Evolutionary conservation across 2,888 invertebrate species (phyloP), one percentile per base, ranked within the genome.

Genomic region (Parnassius apollo): DNA sequence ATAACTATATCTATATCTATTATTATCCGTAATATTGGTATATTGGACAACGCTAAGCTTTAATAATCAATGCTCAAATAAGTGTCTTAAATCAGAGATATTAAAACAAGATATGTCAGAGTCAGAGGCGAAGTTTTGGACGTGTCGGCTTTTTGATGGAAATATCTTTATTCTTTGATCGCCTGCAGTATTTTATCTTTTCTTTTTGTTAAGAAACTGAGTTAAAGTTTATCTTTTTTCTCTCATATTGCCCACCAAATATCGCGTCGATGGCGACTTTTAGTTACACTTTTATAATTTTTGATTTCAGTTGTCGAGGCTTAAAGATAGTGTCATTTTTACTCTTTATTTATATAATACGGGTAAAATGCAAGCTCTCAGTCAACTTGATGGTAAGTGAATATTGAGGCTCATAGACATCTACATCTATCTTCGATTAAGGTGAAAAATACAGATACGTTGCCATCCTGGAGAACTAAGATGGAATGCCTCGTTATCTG

Each of bases 161-260:
- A 25, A 60, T 42, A 22, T 60, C 60, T 60, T 54, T 49, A 60
- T 60, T 55, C 49, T 48, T 48, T 42, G 42, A 42, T 42, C 45
- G 59, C 35, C 25, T 18, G n/a, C 18, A n/a, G 13, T 10, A 42
- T 49, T 49, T 12, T 9, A n/a, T 13, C 13, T 60, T 60, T 54
- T 45, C 45, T 45, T 46, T 59, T 59, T 59, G 52, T 22, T 25
- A 22, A 13, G 13, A 45, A 11, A 51, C 56, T 49, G 42, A n/a
- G 18, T 35, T 25, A 18, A 44, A 25, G 9, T 44, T 61, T 50
- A 56, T 56, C 55, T 60, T 48, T 42, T 50, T 42, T 48, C 49
- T 45, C 35, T 61, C 55, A 9, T 50, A 18, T 50, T 13, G 1
- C 42, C n/a, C 13, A 44, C 48, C 60, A 42, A 48, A 54, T 45